Base-by-base conservation (phyloP, 1,140 invertebrate genomes). In the Hylaeus volcanicus region DNA sequence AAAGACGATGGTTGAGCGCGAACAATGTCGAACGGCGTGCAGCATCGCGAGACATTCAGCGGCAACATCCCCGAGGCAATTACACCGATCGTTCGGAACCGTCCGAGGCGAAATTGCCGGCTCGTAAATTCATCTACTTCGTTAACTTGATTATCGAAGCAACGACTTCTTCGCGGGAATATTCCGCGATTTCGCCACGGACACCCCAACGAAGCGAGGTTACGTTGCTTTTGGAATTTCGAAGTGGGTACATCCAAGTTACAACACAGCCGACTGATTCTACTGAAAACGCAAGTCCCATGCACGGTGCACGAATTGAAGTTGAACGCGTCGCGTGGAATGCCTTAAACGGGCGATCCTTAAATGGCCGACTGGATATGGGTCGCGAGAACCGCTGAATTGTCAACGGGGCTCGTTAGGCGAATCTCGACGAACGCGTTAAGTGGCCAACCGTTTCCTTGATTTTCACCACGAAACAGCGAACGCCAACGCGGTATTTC, bases 331-430 rank as follows among this genome's bases (percentile, higher is more conserved):
- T 26, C 26, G 26, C 26, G 69, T 41, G 41, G 15, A 45, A 5
- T 26, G 48, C 51, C 66, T 66, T 77, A 85, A 82, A 86, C 60
- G 53, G 61, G 5, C 51, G n/a, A 58, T 81, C 74, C 76, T 65
- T 76, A 85, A 83, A 83, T 68, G 72, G 69, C 6, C 39, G 75
- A 39, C 43, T 14, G 66, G 64, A 83, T 80, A 79, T 81, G 56
- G 65, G 72, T 68, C 43, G 74, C 56, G 65, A 60, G 66, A 83
- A 74, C 83, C 61, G 74, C 61, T 61, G 65, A 56, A 87, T 76
- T 83, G 71, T 82, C 84, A 84, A 83, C 88, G 64, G 68, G 72
- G 60, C 74, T 91, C 84, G 86, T 90, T 90, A 89, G 53, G 72
- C 63, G 77, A 84, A 81, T 80, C 61, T 66, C 41, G 14, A 3